Evolutionary conservation across 2,797 vertebrate genomes (phyloP).

Genomic region (Halcyon smyrnensis): DNA sequence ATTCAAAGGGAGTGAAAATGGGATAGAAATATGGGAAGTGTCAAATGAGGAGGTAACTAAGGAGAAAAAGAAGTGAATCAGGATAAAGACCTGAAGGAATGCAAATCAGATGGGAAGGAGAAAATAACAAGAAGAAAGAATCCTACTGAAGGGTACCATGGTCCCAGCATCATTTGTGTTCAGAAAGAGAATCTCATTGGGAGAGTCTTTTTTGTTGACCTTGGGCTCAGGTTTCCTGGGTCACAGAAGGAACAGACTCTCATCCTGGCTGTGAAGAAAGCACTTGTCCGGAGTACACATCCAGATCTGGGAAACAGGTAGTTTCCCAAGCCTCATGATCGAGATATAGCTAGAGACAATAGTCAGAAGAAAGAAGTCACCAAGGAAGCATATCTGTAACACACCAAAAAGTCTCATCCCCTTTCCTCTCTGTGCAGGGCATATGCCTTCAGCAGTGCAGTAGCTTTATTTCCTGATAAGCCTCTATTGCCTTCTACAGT

Average conservation of each 20-base stretch:
- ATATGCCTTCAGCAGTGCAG: background rate
- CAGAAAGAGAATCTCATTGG: background rate
- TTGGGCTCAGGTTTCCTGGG: background rate
- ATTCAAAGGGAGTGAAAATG: background rate
- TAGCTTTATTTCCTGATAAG: background rate
- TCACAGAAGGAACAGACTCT: background rate
- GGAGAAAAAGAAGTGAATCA: background rate
- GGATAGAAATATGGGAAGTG: background rate
- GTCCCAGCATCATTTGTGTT: background rate
- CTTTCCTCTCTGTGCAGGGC: background rate
- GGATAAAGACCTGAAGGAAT: background rate
- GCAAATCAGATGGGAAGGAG: background rate
- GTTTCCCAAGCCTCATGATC: background rate
- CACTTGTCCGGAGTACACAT: background rate
- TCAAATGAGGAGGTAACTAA: background rate
- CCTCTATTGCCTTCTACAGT: background rate
- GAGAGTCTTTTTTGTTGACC: background rate
- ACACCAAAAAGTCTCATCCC: background rate
- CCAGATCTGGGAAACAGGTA: background rate
- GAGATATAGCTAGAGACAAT: background rate
- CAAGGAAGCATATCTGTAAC: background rate
- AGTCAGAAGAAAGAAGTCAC: background rate
- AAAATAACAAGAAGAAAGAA: background rate
- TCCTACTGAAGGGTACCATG: background rate
- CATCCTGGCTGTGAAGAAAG: background rate